Conservation (phyloP, 2,113 vertebrate genomes). For the Carlito syrichta region DNA sequence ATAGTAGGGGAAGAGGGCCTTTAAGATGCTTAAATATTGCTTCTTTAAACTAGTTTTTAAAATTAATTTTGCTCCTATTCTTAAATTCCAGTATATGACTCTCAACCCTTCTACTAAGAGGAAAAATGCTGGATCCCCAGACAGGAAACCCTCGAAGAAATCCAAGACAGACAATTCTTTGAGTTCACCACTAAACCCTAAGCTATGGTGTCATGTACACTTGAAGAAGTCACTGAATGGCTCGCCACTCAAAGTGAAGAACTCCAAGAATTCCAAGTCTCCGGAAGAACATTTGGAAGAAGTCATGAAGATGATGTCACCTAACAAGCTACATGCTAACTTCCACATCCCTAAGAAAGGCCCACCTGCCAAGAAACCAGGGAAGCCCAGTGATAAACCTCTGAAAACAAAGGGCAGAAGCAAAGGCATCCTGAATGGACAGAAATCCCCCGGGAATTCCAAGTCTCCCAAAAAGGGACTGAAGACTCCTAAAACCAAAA, state of each 20-base stretch:
- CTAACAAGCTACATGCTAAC: conserved; percentile 80
- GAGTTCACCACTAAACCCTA: conserved; percentile 89
- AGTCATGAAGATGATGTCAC: conserved; percentile 84
- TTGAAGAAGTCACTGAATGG: conserved; percentile 90
- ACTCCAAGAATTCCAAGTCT: conserved; percentile 88
- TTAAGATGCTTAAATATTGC: background rate
- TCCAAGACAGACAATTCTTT: conserved; percentile 85
- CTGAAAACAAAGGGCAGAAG: conserved; percentile 84
- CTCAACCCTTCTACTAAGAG: conserved; percentile 94
- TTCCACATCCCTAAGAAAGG: conserved; percentile 84
- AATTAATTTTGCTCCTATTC: conserved; percentile 51
- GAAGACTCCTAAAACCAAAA: conserved; percentile 90
- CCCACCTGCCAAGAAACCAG: conserved; percentile 68
- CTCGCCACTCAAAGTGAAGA: conserved; percentile 93
- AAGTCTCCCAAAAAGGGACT: conserved; percentile 90
- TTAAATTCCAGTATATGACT: conserved; percentile 91
- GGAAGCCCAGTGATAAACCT: conserved; percentile 78
- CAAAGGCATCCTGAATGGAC: conserved; percentile 88
- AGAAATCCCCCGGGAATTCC: conserved; percentile 84
- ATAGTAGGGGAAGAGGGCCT: background rate
- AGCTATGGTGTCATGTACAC: conserved; percentile 93
- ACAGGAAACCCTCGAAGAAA: conserved; percentile 91
- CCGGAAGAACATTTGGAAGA: conserved; percentile 86
- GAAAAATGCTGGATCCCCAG: conserved; percentile 89
- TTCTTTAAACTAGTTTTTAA: conserved; percentile 46